Percentiles rank a stretch among this genome's conserved stretches.
Evolutionary conservation across 2,888 invertebrate species (phyloP).

Genomic region (Ptilodon capucinus): DNA sequence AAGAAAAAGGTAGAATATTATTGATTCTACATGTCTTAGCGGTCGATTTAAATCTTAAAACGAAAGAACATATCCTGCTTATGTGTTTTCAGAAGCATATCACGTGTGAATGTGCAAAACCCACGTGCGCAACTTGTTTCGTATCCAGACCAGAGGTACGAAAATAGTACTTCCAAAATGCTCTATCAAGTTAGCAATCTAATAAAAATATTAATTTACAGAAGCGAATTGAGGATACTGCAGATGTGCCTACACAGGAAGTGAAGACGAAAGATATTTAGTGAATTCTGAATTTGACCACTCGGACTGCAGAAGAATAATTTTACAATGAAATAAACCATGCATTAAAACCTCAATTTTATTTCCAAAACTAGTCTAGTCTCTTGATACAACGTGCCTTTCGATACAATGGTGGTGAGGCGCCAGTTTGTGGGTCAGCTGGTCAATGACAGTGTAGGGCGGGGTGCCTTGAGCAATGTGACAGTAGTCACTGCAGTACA

Average conservation of each 20-base stretch:
- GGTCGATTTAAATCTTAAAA: too few species aligned
- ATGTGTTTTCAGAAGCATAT: constrained; percentile 34
- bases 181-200: neutral
- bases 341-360: neutral
- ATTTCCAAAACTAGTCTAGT: constrained; percentile 14
- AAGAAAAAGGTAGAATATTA: constrained; percentile 8
- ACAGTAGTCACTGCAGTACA: constrained; percentile 77
- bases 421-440: constrained; percentile 45
- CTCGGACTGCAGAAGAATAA: neutral
- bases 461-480: constrained; percentile 68
- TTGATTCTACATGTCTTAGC: too few species aligned
- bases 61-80: too few species aligned
- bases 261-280: neutral
- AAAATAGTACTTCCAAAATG: neutral
- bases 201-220: constrained; percentile 4
- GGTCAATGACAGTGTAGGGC: constrained; percentile 64
- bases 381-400: constrained; percentile 57
- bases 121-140: constrained; percentile 26
- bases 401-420: constrained; percentile 49
- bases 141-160: constrained; percentile 25
- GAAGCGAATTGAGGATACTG: neutral
- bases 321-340: neutral
- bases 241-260: neutral
- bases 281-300: neutral
- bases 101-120: constrained; percentile 24